A percentile compares a stretch with the other conserved stretches of the same genome.
Evolutionary conservation across 2,797 vertebrate species (phyloP).

Genomic region (Mormyrops boulengeri): DNA sequence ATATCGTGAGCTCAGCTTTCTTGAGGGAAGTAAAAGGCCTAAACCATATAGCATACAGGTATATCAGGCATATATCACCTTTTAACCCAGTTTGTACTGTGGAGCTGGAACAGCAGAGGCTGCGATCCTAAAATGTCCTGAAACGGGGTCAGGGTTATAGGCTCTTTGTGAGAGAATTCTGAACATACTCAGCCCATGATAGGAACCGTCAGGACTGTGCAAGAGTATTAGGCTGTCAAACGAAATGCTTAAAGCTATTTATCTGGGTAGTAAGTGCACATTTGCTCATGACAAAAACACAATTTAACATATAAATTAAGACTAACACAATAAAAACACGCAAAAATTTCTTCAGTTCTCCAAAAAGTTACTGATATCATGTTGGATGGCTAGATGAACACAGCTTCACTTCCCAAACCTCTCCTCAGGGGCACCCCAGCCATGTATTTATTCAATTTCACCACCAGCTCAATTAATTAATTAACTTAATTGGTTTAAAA

Average conservation of each 20-base stretch:
- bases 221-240: background rate
- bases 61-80: background rate
- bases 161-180: background rate
- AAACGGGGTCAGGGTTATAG: background rate
- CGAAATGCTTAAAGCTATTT: background rate
- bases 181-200: background rate
- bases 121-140: background rate
- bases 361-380: background rate
- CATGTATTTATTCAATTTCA: background rate
- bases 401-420: background rate
- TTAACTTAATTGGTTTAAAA: background rate
- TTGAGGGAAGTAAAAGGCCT: background rate
- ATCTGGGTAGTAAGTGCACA: background rate
- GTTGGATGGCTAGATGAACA: background rate
- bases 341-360: background rate
- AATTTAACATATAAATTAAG: background rate
- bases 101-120: background rate
- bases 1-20: background rate
- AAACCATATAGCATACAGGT: background rate
- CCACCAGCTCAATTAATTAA: background rate
- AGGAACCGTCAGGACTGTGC: background rate
- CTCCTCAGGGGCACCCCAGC: background rate
- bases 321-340: background rate
- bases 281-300: background rate
- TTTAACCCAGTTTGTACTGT: background rate